These are phyloP conservation scores for Phrynosoma blainvillii DNA, from an alignment of 2,113 vertebrate species.

Conservation along the genomic window DNA sequence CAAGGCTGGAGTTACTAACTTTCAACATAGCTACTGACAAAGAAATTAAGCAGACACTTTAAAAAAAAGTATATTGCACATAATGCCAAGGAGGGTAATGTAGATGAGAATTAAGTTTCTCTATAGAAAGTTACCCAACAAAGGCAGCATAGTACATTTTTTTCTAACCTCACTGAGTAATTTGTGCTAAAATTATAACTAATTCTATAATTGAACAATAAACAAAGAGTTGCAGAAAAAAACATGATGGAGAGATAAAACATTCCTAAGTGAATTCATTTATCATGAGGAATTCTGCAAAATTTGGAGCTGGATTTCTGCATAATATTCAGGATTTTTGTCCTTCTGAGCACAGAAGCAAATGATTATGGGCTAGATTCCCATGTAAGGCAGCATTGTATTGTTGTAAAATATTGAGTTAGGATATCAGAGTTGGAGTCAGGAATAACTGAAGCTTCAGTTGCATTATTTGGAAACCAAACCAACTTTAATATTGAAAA, in stretches of 20 bases:
- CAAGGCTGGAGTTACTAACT: slow-evolving; percentile 47
- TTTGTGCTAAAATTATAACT: slow-evolving; percentile 55
- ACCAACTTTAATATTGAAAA: slow-evolving; percentile 49
- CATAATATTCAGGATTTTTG: slow-evolving; percentile 51
- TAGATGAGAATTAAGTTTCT: slow-evolving; percentile 55
- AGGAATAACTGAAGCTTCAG: not conserved
- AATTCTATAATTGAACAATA: slow-evolving; percentile 47
- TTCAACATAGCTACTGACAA: slow-evolving; percentile 51
- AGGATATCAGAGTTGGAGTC: not conserved
- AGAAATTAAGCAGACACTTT: slow-evolving; percentile 31
- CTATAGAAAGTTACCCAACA: slow-evolving; percentile 40
- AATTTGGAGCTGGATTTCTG: slow-evolving; percentile 52
- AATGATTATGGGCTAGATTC: slow-evolving; percentile 62
- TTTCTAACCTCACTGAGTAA: slow-evolving; percentile 35
- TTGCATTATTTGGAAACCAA: not conserved
- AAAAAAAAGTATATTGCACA: slow-evolving; percentile 22
- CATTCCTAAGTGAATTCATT: slow-evolving; percentile 35
- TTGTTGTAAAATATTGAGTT: not conserved
- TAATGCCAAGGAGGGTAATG: slow-evolving; percentile 40
- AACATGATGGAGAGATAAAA: slow-evolving; percentile 36
- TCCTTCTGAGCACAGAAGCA: slow-evolving; percentile 60
- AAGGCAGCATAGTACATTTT: slow-evolving; percentile 33
- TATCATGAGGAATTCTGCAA: slow-evolving; percentile 54
- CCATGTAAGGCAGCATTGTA: not conserved
- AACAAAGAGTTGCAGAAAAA: slow-evolving; percentile 16